Percentiles rank a stretch among this genome's conserved stretches.
These are phyloP conservation scores for Meloidogyne floridensis DNA, from an alignment of 1,140 invertebrate species.

Conservation along the genomic window DNA sequence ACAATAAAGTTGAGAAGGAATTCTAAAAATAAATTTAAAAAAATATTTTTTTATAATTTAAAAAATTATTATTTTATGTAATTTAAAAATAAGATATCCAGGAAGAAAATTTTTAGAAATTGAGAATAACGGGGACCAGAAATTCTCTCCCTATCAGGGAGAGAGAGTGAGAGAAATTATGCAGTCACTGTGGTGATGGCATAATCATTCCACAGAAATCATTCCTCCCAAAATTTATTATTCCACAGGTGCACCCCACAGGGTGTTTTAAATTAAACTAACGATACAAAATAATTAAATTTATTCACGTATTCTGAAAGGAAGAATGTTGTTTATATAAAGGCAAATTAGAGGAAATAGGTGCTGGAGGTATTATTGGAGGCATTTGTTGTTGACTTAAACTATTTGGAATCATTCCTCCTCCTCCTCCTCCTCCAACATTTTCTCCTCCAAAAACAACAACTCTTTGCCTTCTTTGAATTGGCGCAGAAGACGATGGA, in stretches of 20 bases:
- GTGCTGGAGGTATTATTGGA: not conserved
- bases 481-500: conserved; percentile 19
- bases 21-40: not conserved
- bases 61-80: not conserved
- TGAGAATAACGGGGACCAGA: too few species aligned
- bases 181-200: too few species aligned
- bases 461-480: conserved; percentile 15
- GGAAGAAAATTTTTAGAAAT: too few species aligned
- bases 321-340: conserved; percentile 16
- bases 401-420: not conserved
- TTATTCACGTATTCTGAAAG: conserved; percentile 15
- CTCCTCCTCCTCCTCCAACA: not conserved
- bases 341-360: not conserved
- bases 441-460: not conserved
- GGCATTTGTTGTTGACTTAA: conserved; percentile 8
- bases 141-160: too few species aligned
- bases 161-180: too few species aligned
- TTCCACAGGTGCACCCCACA: too few species aligned
- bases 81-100: too few species aligned
- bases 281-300: too few species aligned
- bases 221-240: too few species aligned
- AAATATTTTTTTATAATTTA: not conserved
- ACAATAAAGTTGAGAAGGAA: not conserved
- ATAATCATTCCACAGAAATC: too few species aligned
- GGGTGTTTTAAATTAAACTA: too few species aligned